These are phyloP conservation scores for Hycleus phaleratus DNA, from an alignment of 1,140 invertebrate species.

Conservation along the genomic window DNA sequence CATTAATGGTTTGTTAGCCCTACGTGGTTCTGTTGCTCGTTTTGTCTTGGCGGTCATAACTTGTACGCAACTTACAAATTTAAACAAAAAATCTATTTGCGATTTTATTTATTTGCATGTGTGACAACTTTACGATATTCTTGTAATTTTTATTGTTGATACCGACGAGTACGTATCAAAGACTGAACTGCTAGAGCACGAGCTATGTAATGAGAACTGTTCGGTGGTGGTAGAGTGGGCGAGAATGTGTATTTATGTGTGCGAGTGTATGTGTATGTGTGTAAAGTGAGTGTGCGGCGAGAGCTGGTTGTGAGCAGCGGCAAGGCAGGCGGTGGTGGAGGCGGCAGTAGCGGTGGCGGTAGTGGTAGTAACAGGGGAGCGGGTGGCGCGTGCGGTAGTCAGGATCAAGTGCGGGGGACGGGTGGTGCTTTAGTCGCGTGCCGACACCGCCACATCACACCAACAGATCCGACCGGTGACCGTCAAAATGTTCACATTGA, in stretches of 20 bases:
- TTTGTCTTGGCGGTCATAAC: conserved; percentile 39
- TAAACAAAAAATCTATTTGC: too few species aligned
- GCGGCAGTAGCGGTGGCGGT: conserved; percentile 10
- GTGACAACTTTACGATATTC: neutral
- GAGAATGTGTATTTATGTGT: conserved; percentile 5
- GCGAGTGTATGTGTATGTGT: neutral
- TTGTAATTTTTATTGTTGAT: neutral
- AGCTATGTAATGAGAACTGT: conserved; percentile 1
- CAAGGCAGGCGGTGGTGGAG: conserved; percentile 17
- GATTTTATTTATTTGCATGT: neutral
- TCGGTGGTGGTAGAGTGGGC: conserved; percentile 5
- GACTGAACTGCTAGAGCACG: conserved; percentile 2
- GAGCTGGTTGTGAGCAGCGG: conserved; percentile 19
- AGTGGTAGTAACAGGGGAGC: conserved; percentile 11
- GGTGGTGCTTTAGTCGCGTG: conserved; percentile 39
- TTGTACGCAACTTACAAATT: neutral
- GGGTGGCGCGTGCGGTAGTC: conserved; percentile 22
- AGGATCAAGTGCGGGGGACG: conserved; percentile 16
- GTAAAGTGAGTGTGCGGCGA: conserved; percentile 24
- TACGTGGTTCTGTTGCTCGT: conserved; percentile 38
- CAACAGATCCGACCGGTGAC: conserved; percentile 25
- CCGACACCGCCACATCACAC: conserved; percentile 41
- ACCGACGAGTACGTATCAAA: neutral
- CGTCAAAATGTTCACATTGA: conserved; percentile 20
- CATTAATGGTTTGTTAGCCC: conserved; percentile 84